A percentile compares a stretch with the other conserved stretches of the same genome.
phyloP scores from a whole-genome alignment of 2,797 vertebrate genomes.

The Morelia viridis region DNA sequence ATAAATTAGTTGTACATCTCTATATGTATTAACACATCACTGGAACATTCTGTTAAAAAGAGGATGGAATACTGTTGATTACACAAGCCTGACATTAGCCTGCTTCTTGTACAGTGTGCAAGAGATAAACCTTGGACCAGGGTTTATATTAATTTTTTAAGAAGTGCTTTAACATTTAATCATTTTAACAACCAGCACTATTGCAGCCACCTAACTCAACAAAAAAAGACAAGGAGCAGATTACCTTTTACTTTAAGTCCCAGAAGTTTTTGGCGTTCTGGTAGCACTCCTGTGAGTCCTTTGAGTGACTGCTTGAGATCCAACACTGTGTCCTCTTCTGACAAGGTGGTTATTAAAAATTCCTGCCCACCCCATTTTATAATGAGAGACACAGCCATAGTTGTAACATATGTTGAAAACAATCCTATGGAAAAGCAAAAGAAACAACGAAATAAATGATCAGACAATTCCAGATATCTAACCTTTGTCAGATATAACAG shows the following conservation, averaged over 20 bases:
- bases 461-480: neutral
- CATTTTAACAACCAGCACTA: neutral
- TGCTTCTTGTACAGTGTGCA: neutral
- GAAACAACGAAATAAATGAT: constrained; percentile 20
- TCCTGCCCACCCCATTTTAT: constrained; percentile 99
- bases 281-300: constrained; percentile 93
- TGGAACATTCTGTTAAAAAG: neutral
- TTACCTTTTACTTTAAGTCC: constrained; percentile 98
- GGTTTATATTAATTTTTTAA: neutral
- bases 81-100: neutral
- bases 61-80: neutral
- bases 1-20: neutral
- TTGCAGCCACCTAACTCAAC: neutral
- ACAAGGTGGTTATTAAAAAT: constrained; percentile 92
- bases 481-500: neutral
- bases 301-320: constrained; percentile 98
- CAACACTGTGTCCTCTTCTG: constrained; percentile 95
- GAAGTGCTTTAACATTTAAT: neutral
- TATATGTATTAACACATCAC: neutral
- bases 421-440: constrained; percentile 47
- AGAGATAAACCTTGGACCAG: neutral
- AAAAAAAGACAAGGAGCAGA: neutral
- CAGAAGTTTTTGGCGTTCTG: constrained; percentile 94
- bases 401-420: constrained; percentile 70
- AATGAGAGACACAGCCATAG: constrained; percentile 95